Evolutionary conservation across 2,113 vertebrate species (phyloP).

Genomic region (Halcyon malimbica): DNA sequence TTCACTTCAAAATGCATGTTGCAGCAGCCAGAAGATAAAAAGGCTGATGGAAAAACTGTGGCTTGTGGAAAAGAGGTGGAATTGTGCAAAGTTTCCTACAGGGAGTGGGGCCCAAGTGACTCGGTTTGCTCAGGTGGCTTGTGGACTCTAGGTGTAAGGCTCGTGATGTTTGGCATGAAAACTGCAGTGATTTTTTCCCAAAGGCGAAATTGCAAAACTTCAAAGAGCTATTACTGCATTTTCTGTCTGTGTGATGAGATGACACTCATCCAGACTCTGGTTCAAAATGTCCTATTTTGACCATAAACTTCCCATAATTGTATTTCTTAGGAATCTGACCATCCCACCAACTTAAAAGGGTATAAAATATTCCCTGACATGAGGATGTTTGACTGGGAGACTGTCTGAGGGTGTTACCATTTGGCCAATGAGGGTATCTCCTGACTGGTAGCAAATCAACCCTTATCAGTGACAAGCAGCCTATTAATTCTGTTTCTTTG

Average conservation of each 20-base stretch:
- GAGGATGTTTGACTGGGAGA: background rate
- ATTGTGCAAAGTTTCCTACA: background rate
- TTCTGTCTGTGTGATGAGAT: background rate
- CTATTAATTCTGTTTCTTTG: background rate
- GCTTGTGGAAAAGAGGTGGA: background rate
- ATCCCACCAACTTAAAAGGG: background rate
- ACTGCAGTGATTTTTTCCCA: background rate
- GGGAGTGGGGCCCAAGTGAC: background rate
- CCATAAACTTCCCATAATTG: background rate
- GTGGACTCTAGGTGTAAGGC: background rate
- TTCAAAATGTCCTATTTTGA: background rate
- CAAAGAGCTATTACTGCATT: background rate
- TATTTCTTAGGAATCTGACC: background rate
- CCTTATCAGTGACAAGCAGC: background rate
- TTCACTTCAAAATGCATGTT: background rate
- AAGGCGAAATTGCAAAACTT: background rate
- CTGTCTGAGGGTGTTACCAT: background rate
- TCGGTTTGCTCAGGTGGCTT: background rate
- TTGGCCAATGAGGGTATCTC: background rate
- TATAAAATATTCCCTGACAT: background rate
- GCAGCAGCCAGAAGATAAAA: background rate
- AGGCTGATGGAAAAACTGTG: background rate
- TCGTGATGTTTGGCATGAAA: background rate
- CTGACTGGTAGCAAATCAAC: background rate
- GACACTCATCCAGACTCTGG: background rate